phyloP scores from a whole-genome alignment of 2,797 vertebrate genomes.

The Spizella passerina region DNA sequence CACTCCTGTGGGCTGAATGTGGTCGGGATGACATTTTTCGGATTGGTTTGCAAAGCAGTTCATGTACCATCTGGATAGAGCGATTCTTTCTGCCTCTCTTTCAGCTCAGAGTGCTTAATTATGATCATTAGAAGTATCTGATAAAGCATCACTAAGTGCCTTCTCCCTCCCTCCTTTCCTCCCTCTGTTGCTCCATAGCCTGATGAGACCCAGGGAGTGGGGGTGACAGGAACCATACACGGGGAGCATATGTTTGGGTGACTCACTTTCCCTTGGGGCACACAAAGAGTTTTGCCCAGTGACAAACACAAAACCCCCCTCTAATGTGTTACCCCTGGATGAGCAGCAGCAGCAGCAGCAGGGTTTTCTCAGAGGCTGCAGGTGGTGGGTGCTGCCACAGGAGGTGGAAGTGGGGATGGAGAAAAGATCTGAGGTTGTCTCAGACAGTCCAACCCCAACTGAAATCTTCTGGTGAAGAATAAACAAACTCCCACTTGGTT shows the following conservation, averaged over 20 bases:
- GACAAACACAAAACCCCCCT: background rate
- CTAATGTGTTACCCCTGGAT: background rate
- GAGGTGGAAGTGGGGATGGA: background rate
- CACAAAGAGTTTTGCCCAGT: background rate
- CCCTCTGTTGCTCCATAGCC: background rate
- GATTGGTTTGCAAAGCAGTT: background rate
- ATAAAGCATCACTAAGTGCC: background rate
- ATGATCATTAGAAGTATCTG: slow-evolving; percentile 30
- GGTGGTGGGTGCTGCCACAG: background rate
- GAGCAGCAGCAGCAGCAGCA: background rate
- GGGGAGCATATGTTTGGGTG: background rate
- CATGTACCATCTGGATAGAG: background rate
- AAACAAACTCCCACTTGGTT: background rate
- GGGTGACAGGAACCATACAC: background rate
- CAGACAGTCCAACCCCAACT: background rate
- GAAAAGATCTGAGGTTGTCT: background rate
- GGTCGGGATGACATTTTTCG: background rate
- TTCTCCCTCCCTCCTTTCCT: background rate
- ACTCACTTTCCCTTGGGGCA: background rate
- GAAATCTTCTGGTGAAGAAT: background rate
- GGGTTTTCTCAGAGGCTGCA: fast-evolving
- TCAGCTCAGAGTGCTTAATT: background rate
- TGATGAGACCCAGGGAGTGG: background rate
- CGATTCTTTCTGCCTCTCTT: background rate
- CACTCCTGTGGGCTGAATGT: background rate